Evolutionary conservation across 1,140 invertebrate species (phyloP).

Genomic region (Apis florea): DNA sequence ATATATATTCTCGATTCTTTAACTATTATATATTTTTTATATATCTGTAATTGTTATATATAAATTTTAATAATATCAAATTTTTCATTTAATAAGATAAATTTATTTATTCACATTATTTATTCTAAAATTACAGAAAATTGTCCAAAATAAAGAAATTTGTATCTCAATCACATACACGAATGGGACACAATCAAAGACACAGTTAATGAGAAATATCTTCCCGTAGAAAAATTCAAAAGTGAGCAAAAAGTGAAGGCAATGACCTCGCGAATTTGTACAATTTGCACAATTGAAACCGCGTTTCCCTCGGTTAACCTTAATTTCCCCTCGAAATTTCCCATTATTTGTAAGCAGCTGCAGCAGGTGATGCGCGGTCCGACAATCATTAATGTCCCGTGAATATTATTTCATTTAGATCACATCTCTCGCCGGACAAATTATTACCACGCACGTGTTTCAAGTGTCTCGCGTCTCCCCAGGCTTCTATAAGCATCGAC

Average conservation of each 20-base stretch:
- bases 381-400: conserved; percentile 35
- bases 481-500: conserved; percentile 8
- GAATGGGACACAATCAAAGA: background rate
- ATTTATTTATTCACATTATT: too few relatives aligned
- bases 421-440: conserved; percentile 31
- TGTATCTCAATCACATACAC: too few relatives aligned
- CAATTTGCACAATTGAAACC: background rate
- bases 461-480: background rate
- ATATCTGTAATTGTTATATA: too few relatives aligned
- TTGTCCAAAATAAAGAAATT: too few relatives aligned
- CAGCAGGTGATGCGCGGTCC: conserved; percentile 43
- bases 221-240: background rate
- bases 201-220: background rate
- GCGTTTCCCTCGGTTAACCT: background rate
- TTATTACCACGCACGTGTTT: conserved; percentile 42
- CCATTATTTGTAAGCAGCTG: conserved; percentile 51
- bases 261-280: background rate
- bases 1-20: too few relatives aligned
- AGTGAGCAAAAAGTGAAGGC: too few relatives aligned
- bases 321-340: conserved; percentile 39
- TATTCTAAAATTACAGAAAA: too few relatives aligned
- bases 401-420: conserved; percentile 55
- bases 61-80: too few relatives aligned
- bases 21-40: too few relatives aligned
- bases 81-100: too few relatives aligned